These are phyloP conservation scores for Montipora cactus DNA, from an alignment of 64 coral and sea anemone genomes.

Conservation along the genomic window DNA sequence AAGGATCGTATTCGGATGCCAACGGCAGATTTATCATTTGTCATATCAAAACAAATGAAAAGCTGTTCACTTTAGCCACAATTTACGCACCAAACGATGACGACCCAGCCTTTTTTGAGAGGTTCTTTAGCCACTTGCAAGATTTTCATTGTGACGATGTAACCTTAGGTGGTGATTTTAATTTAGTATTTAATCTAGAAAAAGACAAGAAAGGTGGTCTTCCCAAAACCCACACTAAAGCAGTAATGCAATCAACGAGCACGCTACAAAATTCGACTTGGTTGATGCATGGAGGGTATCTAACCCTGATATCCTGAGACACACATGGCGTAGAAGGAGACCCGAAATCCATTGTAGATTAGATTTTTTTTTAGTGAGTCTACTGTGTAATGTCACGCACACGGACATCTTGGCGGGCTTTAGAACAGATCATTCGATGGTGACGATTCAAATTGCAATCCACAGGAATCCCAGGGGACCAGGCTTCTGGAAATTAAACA, in stretches of 20 bases:
- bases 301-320: no score
- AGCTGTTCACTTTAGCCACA: not conserved
- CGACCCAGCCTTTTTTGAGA: not conserved
- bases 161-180: not conserved
- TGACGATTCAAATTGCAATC: not conserved
- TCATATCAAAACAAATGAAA: no score
- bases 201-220: not conserved
- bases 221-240: no score
- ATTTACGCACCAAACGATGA: constrained; percentile 12
- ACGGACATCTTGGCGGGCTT: constrained; percentile 17
- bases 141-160: not conserved
- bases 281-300: no score
- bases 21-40: no score
- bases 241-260: no score
- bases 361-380: no score
- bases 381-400: not conserved
- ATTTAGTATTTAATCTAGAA: not conserved
- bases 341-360: not conserved
- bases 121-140: not conserved
- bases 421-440: not conserved
- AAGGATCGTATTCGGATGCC: no score
- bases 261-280: no score
- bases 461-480: constrained; percentile 7
- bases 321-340: no score
- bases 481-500: not conserved